A percentile compares a stretch with the other conserved stretches of the same genome.
These are phyloP conservation scores for Allophyes oxyacanthae DNA, from an alignment of 2,888 invertebrate species.

Conservation along the genomic window DNA sequence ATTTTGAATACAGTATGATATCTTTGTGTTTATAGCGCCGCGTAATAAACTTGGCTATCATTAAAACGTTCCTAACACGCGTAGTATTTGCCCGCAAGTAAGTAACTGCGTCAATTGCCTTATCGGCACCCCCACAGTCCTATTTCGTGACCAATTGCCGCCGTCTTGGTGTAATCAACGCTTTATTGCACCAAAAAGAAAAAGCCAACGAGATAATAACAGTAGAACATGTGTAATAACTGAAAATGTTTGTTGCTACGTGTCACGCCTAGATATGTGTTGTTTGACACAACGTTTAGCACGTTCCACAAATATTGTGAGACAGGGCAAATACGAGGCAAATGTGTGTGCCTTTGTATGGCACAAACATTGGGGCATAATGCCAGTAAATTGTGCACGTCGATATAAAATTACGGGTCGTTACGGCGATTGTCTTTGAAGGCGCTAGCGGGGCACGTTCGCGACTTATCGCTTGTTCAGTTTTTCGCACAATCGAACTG, in stretches of 20 bases:
- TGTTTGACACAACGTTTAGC: constrained; percentile 83
- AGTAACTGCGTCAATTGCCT: constrained; percentile 64
- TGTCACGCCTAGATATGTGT: constrained; percentile 85
- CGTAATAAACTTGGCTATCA: constrained; percentile 46
- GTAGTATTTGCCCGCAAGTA: constrained; percentile 56
- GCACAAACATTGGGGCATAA: constrained; percentile 82
- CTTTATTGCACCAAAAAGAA: constrained; percentile 84
- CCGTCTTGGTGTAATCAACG: constrained; percentile 81
- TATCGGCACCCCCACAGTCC: constrained; percentile 80
- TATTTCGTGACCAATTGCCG: constrained; percentile 75
- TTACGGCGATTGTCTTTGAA: constrained; percentile 78
- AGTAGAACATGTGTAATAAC: constrained; percentile 79
- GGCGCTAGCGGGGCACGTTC: constrained; percentile 76
- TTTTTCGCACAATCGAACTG: constrained; percentile 62
- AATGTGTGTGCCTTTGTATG: constrained; percentile 69
- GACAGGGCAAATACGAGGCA: constrained; percentile 83
- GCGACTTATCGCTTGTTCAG: constrained; percentile 70
- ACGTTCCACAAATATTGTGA: constrained; percentile 88
- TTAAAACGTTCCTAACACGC: constrained; percentile 40
- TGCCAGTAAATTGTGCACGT: constrained; percentile 71
- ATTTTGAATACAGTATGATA: constrained; percentile 38
- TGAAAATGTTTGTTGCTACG: constrained; percentile 79
- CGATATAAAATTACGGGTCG: constrained; percentile 82
- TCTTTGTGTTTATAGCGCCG: constrained; percentile 43
- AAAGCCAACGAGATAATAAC: constrained; percentile 81